Evolutionary conservation across 2,888 invertebrate genomes (phyloP).

Genomic region (Carcina quercana): DNA sequence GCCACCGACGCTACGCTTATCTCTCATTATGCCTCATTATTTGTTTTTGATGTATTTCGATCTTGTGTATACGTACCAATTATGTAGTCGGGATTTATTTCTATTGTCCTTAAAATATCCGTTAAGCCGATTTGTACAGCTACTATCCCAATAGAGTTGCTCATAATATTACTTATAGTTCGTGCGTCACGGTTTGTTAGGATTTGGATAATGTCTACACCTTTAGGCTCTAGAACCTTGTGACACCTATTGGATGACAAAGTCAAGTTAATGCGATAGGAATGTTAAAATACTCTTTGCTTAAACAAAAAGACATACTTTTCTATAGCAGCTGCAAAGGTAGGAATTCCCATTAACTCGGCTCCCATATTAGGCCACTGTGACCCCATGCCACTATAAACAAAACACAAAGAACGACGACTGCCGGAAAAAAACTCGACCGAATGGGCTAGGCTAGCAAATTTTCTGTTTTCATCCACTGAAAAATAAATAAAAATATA

Average conservation of each 20-base stretch:
- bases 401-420: constrained; percentile 74
- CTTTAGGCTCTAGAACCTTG: constrained; percentile 71
- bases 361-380: constrained; percentile 80
- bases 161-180: constrained; percentile 77
- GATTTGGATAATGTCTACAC: constrained; percentile 77
- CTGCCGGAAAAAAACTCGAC: constrained; percentile 32
- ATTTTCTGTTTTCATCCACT: constrained; percentile 24
- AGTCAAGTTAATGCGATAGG: too few species aligned
- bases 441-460: constrained; percentile 26
- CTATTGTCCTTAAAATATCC: constrained; percentile 76
- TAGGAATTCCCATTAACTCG: constrained; percentile 74
- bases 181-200: constrained; percentile 76
- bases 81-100: constrained; percentile 81
- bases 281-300: too few species aligned
- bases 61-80: constrained; percentile 81
- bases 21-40: too few species aligned
- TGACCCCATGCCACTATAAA: constrained; percentile 82
- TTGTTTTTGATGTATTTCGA: too few species aligned
- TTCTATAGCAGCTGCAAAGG: constrained; percentile 69
- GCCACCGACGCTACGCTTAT: too few species aligned
- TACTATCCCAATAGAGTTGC: constrained; percentile 84
- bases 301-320: constrained; percentile 29
- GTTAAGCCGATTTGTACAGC: constrained; percentile 77
- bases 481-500: not conserved
- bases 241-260: too few species aligned